These are phyloP conservation scores for Phyllotreta striolata DNA, from an alignment of 2,888 invertebrate genomes.

Conservation along the genomic window DNA sequence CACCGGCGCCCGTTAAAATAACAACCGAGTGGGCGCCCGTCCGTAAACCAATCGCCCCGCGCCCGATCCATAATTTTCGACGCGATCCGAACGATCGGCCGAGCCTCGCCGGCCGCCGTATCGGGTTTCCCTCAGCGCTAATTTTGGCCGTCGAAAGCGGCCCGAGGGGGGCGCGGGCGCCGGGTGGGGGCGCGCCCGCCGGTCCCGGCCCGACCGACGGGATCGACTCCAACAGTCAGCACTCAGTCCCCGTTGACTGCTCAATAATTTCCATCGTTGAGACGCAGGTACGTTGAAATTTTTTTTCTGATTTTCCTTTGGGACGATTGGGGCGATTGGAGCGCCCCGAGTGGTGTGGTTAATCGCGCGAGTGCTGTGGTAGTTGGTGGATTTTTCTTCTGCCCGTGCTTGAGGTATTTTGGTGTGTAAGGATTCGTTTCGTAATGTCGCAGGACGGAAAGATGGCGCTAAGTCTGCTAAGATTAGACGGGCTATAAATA, in stretches of 20 bases:
- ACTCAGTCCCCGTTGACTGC: constrained; percentile 66
- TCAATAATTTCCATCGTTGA: constrained; percentile 58
- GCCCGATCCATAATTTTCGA: too few relatives aligned
- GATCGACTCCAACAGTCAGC: constrained; percentile 66
- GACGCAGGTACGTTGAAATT: constrained; percentile 56
- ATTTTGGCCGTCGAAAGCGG: constrained; percentile 31
- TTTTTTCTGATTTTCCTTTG: background rate
- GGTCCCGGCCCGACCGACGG: constrained; percentile 33
- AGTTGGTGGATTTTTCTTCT: constrained; percentile 25
- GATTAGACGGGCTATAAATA: too few relatives aligned
- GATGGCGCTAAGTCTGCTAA: too few relatives aligned
- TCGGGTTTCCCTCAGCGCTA: constrained; percentile 41
- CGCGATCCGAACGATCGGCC: too few relatives aligned
- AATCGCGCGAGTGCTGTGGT: constrained; percentile 30
- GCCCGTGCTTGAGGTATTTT: background rate
- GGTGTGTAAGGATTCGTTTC: too few relatives aligned
- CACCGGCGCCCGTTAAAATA: too few relatives aligned
- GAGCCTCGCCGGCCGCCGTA: constrained; percentile 11
- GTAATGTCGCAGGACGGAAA: too few relatives aligned
- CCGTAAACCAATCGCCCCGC: too few relatives aligned
- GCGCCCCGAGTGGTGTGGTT: too few relatives aligned
- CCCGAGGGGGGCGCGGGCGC: constrained; percentile 3
- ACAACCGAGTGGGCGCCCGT: too few relatives aligned
- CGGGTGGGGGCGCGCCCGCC: constrained; percentile 25
- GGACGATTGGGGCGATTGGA: constrained; percentile 13